phyloP scores from a whole-genome alignment of 2,888 invertebrate genomes.

The Athalia cordata region DNA sequence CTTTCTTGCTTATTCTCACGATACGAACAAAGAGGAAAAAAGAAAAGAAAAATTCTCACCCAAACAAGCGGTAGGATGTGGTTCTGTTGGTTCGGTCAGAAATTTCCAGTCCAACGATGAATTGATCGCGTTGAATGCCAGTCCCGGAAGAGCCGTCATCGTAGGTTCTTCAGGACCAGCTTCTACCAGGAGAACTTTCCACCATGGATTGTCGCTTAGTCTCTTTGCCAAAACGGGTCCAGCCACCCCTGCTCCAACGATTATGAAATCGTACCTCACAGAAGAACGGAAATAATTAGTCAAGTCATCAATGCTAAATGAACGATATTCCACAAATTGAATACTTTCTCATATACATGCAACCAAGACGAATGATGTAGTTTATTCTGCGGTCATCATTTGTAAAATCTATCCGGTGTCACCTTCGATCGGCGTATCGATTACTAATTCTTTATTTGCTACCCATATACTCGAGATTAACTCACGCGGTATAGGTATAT shows the following conservation, averaged over 20 bases:
- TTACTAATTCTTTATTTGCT: conserved; percentile 3
- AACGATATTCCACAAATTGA: neutral
- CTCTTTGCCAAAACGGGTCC: conserved; percentile 75
- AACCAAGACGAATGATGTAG: neutral
- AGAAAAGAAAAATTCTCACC: conserved; percentile 59
- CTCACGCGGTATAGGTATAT: conserved; percentile 9
- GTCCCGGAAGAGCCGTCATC: conserved; percentile 70
- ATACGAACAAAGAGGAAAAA: too few relatives aligned
- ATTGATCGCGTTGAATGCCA: conserved; percentile 69
- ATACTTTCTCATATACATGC: neutral
- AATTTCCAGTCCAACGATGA: conserved; percentile 75
- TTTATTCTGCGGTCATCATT: neutral
- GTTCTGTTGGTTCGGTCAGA: conserved; percentile 73
- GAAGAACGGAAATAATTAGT: neutral
- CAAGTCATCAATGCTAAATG: neutral
- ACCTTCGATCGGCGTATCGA: conserved; percentile 23
- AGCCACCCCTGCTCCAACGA: conserved; percentile 74
- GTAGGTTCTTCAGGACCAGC: conserved; percentile 74
- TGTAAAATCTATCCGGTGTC: neutral
- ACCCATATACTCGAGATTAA: conserved; percentile 7
- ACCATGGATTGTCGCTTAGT: conserved; percentile 73
- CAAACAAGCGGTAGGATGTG: conserved; percentile 69
- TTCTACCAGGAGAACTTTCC: conserved; percentile 71
- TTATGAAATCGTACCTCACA: conserved; percentile 72
- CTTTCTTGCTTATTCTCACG: neutral